These are phyloP conservation scores for Cephus pulcher DNA, from an alignment of 2,888 invertebrate genomes.

Conservation along the genomic window DNA sequence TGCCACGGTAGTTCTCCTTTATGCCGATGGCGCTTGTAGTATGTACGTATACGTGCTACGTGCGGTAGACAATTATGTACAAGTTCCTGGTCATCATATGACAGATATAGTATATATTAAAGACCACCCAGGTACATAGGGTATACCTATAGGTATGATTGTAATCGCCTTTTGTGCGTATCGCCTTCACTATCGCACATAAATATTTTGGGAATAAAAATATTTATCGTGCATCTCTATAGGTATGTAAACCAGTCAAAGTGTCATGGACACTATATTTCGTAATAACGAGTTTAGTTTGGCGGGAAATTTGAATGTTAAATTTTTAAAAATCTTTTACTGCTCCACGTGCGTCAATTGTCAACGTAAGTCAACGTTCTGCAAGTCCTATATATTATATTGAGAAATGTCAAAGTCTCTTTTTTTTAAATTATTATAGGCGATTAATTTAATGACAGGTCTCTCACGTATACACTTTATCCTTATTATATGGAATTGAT, in stretches of 20 bases:
- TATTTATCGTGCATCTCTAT: neutral
- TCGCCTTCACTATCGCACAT: neutral
- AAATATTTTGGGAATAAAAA: neutral
- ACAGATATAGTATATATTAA: neutral
- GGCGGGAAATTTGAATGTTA: neutral
- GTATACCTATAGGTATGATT: neutral
- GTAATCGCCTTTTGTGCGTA: neutral
- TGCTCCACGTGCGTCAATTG: no score
- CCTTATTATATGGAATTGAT: neutral
- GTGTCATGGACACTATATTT: neutral
- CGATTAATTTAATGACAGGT: no score
- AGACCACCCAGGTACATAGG: neutral
- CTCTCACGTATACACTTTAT: no score
- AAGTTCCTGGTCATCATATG: neutral
- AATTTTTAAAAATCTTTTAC: neutral
- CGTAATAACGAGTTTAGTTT: neutral
- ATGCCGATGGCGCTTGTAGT: neutral
- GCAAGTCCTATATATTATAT: no score
- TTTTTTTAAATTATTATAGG: no score
- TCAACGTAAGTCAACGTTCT: no score
- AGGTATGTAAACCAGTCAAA: neutral
- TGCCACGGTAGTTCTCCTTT: neutral
- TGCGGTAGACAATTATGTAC: neutral
- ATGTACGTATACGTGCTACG: neutral
- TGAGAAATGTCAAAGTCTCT: no score